Evolutionary conservation across 2,797 vertebrate genomes (phyloP), one percentile per base, ranked within the genome.

Genomic region (Sebastolobus altivelis): DNA sequence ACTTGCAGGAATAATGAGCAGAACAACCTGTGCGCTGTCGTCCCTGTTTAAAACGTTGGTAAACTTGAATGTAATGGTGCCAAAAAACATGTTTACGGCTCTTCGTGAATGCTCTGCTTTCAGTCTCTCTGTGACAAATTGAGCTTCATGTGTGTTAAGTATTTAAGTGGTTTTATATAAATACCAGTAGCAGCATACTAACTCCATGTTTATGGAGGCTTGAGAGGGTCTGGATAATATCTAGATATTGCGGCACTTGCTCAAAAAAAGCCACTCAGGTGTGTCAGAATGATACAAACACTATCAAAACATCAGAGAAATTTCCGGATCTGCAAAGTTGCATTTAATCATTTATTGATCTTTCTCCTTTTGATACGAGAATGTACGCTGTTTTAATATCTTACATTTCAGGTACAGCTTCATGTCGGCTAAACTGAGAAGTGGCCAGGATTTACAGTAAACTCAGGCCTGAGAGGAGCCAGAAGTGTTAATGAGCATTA

Each of bases 401-500:
- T 59, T 6, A 14, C 27, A 29, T 58, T 76, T 46, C 22, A 33
- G 18, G 58, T 25, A 20, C 38, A 68, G 52, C 25, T 60, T 56
- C 49, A 40, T 61, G 60, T 72, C 55, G 75, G 14, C 29, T 43
- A 54, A 7, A 54, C 6, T 37, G 22, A 82, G 84, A 72, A 74
- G 87, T 76, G 88, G 84, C 25, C 86, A 87, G 63, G 74, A 83
- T 77, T 86, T 25, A 43, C 49, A 52, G 49, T 66, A 69, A 87
- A 90, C 86, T 82, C 87, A 94, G 87, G 58, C 83, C 84, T 87
- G 85, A 95, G 93, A 87, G 91, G 90, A 96, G 95, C 63, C 92
- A 94, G 92, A 94, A 94, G 94, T 95, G 94, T 96, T 96, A 96
- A 97, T 94, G 77, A 96, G 94, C 94, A 95, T 96, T 97, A 93